A percentile compares a stretch with the other conserved stretches of the same genome.
Conservation (phyloP, 1,140 invertebrate genomes). For the Brachionus sp. region DNA sequence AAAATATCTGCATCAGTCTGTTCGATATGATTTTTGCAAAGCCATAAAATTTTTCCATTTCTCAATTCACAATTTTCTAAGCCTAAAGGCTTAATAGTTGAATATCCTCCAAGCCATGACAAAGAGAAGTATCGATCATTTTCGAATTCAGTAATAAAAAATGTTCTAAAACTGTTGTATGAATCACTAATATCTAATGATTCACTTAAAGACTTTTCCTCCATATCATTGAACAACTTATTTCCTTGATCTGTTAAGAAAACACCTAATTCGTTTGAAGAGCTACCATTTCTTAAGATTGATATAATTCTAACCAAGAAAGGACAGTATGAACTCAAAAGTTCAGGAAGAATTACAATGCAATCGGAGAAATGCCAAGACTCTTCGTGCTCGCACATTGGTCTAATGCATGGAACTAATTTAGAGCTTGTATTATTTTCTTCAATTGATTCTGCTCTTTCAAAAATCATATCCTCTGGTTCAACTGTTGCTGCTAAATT, state of each 20-base stretch:
- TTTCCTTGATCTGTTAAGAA: slow-evolving; percentile 28
- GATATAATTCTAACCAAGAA: slow-evolving; percentile 11
- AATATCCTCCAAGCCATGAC: neutral
- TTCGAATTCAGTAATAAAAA: neutral
- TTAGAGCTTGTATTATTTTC: neutral
- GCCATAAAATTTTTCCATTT: slow-evolving; percentile 56
- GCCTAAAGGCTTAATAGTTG: neutral
- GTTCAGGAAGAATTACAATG: neutral
- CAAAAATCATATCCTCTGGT: neutral
- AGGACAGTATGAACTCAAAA: neutral
- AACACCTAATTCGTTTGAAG: neutral
- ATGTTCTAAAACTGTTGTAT: neutral
- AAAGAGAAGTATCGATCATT: neutral
- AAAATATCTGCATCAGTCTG: slow-evolving; percentile 47
- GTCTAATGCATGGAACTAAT: slow-evolving; percentile 47
- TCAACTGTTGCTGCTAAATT: slow-evolving; percentile 46
- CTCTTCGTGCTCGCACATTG: slow-evolving; percentile 54
- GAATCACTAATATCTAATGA: neutral
- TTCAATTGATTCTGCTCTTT: neutral
- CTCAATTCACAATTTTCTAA: slow-evolving; percentile 51
- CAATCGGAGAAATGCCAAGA: slow-evolving; percentile 45
- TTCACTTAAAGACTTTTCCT: neutral
- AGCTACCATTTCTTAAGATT: slow-evolving; percentile 4
- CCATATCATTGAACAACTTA: slow-evolving; percentile 3
- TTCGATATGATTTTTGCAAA: slow-evolving; percentile 52